Percentiles rank a stretch among this genome's conserved stretches.
These are phyloP conservation scores for Euspilapteryx auroguttella DNA, from an alignment of 2,888 invertebrate species.

Conservation along the genomic window DNA sequence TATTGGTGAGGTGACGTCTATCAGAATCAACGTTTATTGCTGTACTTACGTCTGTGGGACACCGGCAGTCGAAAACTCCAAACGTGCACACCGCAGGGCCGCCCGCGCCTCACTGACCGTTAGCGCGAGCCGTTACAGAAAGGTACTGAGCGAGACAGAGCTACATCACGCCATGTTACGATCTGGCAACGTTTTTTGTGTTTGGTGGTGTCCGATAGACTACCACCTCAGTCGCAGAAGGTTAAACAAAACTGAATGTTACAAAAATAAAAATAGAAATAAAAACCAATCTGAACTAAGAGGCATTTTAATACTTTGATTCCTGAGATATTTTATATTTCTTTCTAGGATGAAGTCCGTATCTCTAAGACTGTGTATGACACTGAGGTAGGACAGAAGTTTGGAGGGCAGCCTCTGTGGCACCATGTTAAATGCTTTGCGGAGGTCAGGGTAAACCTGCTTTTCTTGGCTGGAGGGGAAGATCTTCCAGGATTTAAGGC, in stretches of 20 bases:
- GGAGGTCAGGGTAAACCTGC: constrained; percentile 68
- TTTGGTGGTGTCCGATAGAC: no score
- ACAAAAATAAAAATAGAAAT: no score
- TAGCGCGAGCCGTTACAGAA: neutral
- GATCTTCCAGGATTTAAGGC: constrained; percentile 74
- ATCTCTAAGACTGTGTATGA: constrained; percentile 86
- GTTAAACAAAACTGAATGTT: no score
- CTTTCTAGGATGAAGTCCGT: constrained; percentile 66
- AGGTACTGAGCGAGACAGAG: constrained; percentile 3
- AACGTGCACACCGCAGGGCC: neutral
- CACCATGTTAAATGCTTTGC: constrained; percentile 91
- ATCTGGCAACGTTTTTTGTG: neutral
- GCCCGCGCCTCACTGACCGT: constrained; percentile 1
- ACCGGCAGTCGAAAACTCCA: constrained; percentile 1
- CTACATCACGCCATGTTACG: constrained; percentile 1
- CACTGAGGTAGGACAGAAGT: constrained; percentile 75
- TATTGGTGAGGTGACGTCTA: constrained; percentile 1
- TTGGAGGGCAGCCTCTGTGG: constrained; percentile 86
- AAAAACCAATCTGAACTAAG: no score
- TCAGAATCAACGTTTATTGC: constrained; percentile 1
- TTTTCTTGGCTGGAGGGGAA: constrained; percentile 73
- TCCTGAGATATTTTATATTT: no score
- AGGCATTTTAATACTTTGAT: no score
- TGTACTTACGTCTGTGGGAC: constrained; percentile 2
- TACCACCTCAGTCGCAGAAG: no score